Percentiles rank a stretch among this genome's conserved stretches.
Evolutionary conservation across 2,888 invertebrate genomes (phyloP).

Genomic region (Coenonympha arcania): DNA sequence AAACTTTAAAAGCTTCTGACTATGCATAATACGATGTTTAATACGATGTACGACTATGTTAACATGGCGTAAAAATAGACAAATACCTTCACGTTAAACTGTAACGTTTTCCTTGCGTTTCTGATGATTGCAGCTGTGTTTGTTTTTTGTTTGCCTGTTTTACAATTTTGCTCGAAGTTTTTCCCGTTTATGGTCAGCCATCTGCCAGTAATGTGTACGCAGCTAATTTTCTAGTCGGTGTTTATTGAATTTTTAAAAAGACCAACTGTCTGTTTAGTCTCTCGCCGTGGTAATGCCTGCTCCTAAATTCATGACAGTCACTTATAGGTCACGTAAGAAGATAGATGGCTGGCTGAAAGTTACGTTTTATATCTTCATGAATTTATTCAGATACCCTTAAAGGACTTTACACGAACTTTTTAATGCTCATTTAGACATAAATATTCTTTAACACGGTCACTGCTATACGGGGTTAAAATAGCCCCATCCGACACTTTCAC

Average conservation of each 20-base stretch:
- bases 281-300: neutral
- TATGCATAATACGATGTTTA: too few species aligned
- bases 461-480: too few species aligned
- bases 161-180: neutral
- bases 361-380: too few species aligned
- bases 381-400: too few species aligned
- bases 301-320: neutral
- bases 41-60: too few species aligned
- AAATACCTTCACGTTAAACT: neutral
- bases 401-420: too few species aligned
- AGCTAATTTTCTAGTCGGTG: neutral
- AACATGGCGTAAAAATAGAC: constrained; percentile 3
- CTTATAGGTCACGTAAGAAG: neutral
- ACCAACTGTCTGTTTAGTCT: neutral
- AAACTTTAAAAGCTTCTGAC: constrained; percentile 4
- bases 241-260: constrained; percentile 6
- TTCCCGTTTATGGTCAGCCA: constrained; percentile 3
- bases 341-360: too few species aligned
- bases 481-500: too few species aligned
- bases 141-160: neutral
- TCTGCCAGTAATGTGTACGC: constrained; percentile 3
- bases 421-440: too few species aligned
- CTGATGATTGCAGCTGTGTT: constrained; percentile 9
- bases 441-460: too few species aligned
- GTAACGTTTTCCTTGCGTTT: neutral